These are phyloP conservation scores for Bombus superbus DNA, from an alignment of 1,140 invertebrate genomes.

Conservation along the genomic window DNA sequence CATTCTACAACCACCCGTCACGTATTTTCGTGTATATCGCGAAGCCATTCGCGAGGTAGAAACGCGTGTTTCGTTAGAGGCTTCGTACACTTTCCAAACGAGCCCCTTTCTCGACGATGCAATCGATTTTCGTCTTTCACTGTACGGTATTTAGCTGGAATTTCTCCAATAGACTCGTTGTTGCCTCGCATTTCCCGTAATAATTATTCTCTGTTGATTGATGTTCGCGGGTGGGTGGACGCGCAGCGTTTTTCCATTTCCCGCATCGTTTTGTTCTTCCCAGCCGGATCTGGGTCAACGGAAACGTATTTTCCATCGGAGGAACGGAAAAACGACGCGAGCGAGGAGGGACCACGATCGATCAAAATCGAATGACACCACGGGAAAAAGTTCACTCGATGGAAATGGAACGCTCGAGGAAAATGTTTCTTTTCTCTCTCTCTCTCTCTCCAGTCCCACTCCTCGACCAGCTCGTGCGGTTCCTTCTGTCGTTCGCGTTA, in stretches of 20 bases:
- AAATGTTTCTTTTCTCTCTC: neutral
- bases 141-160: neutral
- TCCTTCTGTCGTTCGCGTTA: neutral
- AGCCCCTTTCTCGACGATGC: neutral
- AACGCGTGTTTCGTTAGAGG: constrained; percentile 8
- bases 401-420: constrained; percentile 24
- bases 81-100: neutral
- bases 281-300: constrained; percentile 31
- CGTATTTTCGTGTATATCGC: neutral
- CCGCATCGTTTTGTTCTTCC: constrained; percentile 30
- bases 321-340: constrained; percentile 2
- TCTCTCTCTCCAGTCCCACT: too few relatives aligned
- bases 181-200: neutral
- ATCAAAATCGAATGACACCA: constrained; percentile 48
- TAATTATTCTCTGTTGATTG: constrained; percentile 43
- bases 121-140: constrained; percentile 13
- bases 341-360: constrained; percentile 11
- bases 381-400: constrained; percentile 34
- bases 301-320: constrained; percentile 39
- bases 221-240: neutral
- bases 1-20: neutral
- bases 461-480: neutral
- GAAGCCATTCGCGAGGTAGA: too few relatives aligned
- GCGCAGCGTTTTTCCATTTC: constrained; percentile 5
- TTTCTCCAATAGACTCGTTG: neutral